phyloP scores from a whole-genome alignment of 2,888 invertebrate genomes.

The Galeopsomyia nigrocyanea region DNA sequence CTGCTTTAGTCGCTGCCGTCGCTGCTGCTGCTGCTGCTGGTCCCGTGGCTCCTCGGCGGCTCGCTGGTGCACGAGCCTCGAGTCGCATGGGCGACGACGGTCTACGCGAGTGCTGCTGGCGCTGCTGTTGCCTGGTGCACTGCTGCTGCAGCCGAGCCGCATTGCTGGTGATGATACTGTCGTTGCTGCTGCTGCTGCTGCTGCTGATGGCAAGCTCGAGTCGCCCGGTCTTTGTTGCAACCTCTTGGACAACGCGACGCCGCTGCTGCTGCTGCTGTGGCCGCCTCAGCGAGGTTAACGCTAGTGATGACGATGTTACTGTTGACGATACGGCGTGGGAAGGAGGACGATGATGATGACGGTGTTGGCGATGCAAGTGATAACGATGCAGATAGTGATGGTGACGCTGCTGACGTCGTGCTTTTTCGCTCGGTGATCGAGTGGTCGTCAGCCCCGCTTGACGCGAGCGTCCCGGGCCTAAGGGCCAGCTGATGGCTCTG shows the following conservation, averaged over 20 bases:
- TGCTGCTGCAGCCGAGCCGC: constrained; percentile 45
- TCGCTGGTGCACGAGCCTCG: constrained; percentile 54
- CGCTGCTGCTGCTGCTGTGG: constrained; percentile 26
- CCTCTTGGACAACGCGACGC: constrained; percentile 33
- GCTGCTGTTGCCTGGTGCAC: constrained; percentile 52
- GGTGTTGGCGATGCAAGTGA: not conserved
- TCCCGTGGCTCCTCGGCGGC: constrained; percentile 4
- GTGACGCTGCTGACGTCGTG: constrained; percentile 2
- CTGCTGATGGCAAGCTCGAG: constrained; percentile 24
- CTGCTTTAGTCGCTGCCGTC: constrained; percentile 73
- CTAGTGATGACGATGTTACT: not conserved
- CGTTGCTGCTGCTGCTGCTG: constrained; percentile 31
- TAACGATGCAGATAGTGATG: not conserved
- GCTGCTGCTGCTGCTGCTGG: constrained; percentile 68
- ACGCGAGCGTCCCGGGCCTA: constrained; percentile 50
- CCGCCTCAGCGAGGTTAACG: constrained; percentile 4
- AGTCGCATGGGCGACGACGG: constrained; percentile 63
- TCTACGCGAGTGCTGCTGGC: constrained; percentile 58
- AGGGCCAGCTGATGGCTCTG: constrained; percentile 17
- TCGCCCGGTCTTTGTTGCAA: constrained; percentile 30
- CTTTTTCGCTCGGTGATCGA: not conserved
- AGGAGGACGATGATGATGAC: constrained; percentile 3
- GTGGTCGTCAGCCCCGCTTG: constrained; percentile 51
- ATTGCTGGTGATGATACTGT: constrained; percentile 21
- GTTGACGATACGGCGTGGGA: constrained; percentile 9